Evolutionary conservation across 2,113 vertebrate genomes (phyloP), one percentile per base, ranked within the genome.

Genomic region (Sinocyclocheilus anshuiensis): DNA sequence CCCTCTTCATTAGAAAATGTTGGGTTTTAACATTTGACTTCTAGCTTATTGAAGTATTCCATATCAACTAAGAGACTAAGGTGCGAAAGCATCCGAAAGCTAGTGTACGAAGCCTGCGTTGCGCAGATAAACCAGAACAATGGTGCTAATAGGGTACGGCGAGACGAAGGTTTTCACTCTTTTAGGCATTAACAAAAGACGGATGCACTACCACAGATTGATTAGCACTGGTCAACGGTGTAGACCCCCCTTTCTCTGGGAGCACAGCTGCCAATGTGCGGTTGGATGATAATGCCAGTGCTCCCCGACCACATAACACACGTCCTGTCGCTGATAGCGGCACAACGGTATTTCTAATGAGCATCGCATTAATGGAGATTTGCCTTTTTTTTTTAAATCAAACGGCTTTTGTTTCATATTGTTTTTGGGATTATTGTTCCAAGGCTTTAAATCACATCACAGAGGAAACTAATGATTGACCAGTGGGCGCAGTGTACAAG

Each of bases 41-140:
- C 69, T 6, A 12, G n/a, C 13, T 76, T 77, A 16, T 22, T 81
- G 24, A 59, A 87, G 90, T 89, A 92, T 91, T 77, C 29, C 81
- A 74, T 88, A 80, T 90, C 91, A 85, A 89, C 86, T 87, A 85
- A 55, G 85, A 67, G 4, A 13, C 61, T 39, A 63, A 72, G 29
- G 26, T 50, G 48, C 12, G 61, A 50, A 57, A 82, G 59, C n/a
- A 63, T 81, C 72, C 42, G 29, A 55, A 74, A 78, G 81, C 42
- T 90, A 90, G 4, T 45, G 50, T 2, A 84, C 72, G 86, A 86
- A 81, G 88, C 87, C 95, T 96, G 92, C 91, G 92, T 91, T 93
- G 91, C 92, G 91, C 89, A 95, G 95, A 97, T 97, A 97, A 95
- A 94, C 87, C 88, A 84, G 91, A 96, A 97, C 94, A 97, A 96